phyloP scores from a whole-genome alignment of 1,140 invertebrate genomes.

The Radopholus similis region DNA sequence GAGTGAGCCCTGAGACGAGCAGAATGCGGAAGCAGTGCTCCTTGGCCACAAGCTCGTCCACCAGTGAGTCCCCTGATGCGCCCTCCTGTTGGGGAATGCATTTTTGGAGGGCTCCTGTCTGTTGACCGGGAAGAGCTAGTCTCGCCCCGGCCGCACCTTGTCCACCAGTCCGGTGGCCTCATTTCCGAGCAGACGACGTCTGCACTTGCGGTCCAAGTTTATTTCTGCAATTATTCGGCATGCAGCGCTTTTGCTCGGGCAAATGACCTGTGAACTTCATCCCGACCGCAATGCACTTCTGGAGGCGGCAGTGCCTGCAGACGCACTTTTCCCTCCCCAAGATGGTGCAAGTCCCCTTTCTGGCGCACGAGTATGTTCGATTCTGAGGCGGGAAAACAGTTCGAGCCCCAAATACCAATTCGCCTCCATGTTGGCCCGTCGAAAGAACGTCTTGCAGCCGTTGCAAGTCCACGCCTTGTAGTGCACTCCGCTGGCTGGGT shows the following conservation, averaged over 20 bases:
- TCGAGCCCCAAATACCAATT: too few species aligned
- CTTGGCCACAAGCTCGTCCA: conserved; percentile 27
- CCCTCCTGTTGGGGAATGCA: too few species aligned
- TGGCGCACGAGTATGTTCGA: conserved; percentile 53
- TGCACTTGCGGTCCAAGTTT: too few species aligned
- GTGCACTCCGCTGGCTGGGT: conserved; percentile 44
- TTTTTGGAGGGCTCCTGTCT: too few species aligned
- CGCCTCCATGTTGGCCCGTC: conserved; percentile 41
- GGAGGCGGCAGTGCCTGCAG: conserved; percentile 36
- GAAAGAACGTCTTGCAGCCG: conserved; percentile 37
- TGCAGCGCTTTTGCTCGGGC: too few species aligned
- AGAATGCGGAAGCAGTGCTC: conserved; percentile 39
- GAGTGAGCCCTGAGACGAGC: conserved; percentile 34
- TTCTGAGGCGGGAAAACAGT: conserved; percentile 32
- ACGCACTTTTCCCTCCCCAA: conserved; percentile 40
- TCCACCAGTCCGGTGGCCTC: too few species aligned
- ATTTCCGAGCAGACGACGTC: too few species aligned
- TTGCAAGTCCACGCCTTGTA: conserved; percentile 15
- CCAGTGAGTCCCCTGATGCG: conserved; percentile 36
- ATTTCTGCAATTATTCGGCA: too few species aligned
- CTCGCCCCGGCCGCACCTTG: too few species aligned
- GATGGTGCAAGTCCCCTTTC: conserved; percentile 46
- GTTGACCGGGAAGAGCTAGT: too few species aligned
- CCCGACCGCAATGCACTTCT: conserved; percentile 49
- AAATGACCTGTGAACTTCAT: conserved; percentile 44